Evolutionary conservation across 1,140 invertebrate species (phyloP).

Genomic region (Drosophila mauritiana): DNA sequence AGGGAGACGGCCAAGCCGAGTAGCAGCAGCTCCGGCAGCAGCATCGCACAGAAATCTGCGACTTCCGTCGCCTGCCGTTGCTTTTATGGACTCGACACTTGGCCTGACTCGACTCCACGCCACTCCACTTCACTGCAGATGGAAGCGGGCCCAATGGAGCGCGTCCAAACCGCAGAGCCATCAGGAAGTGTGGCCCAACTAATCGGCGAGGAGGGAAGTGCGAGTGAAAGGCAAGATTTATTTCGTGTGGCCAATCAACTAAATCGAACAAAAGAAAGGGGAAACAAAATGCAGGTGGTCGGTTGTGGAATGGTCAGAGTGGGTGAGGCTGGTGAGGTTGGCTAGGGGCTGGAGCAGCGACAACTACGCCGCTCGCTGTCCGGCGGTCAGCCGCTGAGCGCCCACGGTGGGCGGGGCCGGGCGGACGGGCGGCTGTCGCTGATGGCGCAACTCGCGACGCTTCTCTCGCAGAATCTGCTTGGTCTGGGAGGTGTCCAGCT

Average conservation of each 20-base stretch:
- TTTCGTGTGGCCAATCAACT: constrained; percentile 55
- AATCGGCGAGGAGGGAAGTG: constrained; percentile 45
- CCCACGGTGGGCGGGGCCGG: constrained; percentile 56
- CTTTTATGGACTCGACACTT: constrained; percentile 32
- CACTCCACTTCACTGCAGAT: not conserved
- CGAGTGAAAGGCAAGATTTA: constrained; percentile 59
- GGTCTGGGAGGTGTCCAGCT: constrained; percentile 80
- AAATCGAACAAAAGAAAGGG: constrained; percentile 37
- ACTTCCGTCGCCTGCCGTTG: not conserved
- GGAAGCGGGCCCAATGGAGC: constrained; percentile 42
- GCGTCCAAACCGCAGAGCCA: constrained; percentile 51
- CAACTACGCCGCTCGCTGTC: constrained; percentile 61
- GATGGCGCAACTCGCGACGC: constrained; percentile 75
- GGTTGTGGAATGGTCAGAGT: constrained; percentile 15
- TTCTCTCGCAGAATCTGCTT: constrained; percentile 82
- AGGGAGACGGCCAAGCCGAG: constrained; percentile 25
- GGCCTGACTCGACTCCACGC: not conserved
- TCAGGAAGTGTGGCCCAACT: constrained; percentile 50
- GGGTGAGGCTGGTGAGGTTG: not conserved
- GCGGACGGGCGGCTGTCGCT: constrained; percentile 57
- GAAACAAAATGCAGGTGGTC: constrained; percentile 10
- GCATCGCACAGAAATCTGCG: constrained; percentile 28
- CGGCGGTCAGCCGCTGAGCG: constrained; percentile 64
- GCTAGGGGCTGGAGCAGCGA: not conserved
- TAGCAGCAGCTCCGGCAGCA: constrained; percentile 43